Evolutionary conservation across 2,888 invertebrate species (phyloP), one percentile per base, ranked within the genome.

Genomic region (Andrena praecox): DNA sequence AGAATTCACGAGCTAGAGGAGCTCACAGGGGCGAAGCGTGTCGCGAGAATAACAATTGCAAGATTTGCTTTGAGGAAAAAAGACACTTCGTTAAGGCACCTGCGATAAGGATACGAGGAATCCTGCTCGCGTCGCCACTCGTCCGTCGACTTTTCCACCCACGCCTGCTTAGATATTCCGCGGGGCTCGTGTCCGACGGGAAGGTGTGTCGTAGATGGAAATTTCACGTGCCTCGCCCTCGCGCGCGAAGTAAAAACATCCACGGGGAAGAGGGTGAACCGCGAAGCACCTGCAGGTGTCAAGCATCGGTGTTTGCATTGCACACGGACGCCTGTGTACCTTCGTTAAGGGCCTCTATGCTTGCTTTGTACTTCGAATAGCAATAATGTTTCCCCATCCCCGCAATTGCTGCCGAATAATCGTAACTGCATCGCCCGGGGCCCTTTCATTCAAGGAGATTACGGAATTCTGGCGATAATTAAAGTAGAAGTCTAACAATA

Each of bases 281-380:
- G 63, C 42, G 73, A 66, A 62, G 56, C 63, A 72, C n/a, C 35
- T 42, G 42, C 60, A 59, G 75, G 59, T 69, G 75, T 72, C 71
- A 75, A 68, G 72, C 56, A 62, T 69, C 48, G 56, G 35, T 72
- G 59, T 77, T 72, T 72, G 59, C 50, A 59, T 68, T 63, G 80
- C 77, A 52, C 29, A 69, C 63, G 27, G 59, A 52, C 24, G 56
- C 66, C 42, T 74, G 50, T 68, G 50, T 50, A 71, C 71, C 59
- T 82, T 75, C 67, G 75, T 81, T 78, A 79, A 68, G 70, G 54
- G 50, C 60, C 56, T 59, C 24, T 42, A 35, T 59, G 79, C 29
- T 79, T 60, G 63, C 69, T 64, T 52, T 69, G 56, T 48, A 69
- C 69, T 70, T 59, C 48, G 72, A 77, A 68, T 56, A 59, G 52